Evolutionary conservation across 2,797 vertebrate species (phyloP).

Genomic region (Dicrostonyx torquatus): DNA sequence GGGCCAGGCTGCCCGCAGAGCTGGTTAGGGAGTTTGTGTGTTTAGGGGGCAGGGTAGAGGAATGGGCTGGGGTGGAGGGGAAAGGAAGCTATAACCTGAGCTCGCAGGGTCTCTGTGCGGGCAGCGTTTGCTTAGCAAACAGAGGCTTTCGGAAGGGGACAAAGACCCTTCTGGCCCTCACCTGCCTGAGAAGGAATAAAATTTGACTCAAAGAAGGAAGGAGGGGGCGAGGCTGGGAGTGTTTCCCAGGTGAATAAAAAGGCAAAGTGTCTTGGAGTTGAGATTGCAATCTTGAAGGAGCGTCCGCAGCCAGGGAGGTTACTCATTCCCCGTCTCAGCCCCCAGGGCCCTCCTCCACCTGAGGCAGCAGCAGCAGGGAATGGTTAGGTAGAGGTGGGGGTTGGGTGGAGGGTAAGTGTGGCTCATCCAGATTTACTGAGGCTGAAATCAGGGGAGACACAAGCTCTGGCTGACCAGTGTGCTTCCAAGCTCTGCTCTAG

Average conservation of each 20-base stretch:
- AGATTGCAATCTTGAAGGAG: conserved; percentile 69
- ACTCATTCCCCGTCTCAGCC: conserved; percentile 64
- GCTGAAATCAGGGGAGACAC: not conserved
- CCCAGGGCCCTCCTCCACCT: not conserved
- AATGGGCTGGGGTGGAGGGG: not conserved
- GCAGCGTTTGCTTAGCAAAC: conserved; percentile 72
- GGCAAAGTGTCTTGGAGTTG: conserved; percentile 52
- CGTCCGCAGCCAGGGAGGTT: conserved; percentile 51
- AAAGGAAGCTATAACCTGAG: conserved; percentile 60
- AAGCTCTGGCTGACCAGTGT: not conserved
- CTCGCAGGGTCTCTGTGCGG: conserved; percentile 42
- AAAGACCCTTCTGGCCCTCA: not conserved
- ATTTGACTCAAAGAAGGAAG: conserved; percentile 28
- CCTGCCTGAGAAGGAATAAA: conserved; percentile 2
- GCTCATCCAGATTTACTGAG: not conserved
- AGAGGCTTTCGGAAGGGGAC: conserved; percentile 63
- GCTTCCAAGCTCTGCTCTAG: not conserved
- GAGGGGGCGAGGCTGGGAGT: not conserved
- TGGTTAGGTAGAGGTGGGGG: not conserved
- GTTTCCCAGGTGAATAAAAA: conserved; percentile 71
- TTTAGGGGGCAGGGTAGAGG: not conserved
- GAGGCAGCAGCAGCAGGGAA: not conserved
- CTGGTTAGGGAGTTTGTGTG: not conserved
- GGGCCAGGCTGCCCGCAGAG: not conserved
- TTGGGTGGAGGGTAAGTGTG: not conserved